These are phyloP conservation scores for Leptura quadrifasciata DNA, from an alignment of 2,888 invertebrate species.

Conservation along the genomic window DNA sequence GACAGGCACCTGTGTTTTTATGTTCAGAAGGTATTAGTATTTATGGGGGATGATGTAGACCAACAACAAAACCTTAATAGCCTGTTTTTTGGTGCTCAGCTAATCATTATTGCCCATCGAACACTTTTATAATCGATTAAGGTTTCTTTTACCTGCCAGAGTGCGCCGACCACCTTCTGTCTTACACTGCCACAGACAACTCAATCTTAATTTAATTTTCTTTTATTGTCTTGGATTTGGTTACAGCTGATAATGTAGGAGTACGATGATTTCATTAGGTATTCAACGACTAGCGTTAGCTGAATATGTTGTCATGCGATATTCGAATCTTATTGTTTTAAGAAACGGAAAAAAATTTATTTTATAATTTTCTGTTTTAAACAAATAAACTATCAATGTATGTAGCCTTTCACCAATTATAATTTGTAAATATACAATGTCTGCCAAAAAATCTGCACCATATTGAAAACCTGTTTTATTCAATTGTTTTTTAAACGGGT, in stretches of 20 bases:
- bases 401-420: too few species aligned
- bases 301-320: neutral
- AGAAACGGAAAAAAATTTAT: too few species aligned
- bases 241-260: neutral
- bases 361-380: too few species aligned
- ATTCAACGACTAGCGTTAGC: neutral
- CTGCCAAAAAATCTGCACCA: too few species aligned
- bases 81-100: slow-evolving; percentile 60
- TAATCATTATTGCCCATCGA: slow-evolving; percentile 68
- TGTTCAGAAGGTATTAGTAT: slow-evolving; percentile 34
- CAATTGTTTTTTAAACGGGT: too few species aligned
- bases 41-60: slow-evolving; percentile 50
- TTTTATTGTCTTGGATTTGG: slow-evolving; percentile 39
- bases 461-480: too few species aligned
- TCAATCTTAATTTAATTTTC: slow-evolving; percentile 60
- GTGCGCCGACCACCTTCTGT: slow-evolving; percentile 64
- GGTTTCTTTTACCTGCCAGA: slow-evolving; percentile 63
- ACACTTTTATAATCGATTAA: slow-evolving; percentile 69
- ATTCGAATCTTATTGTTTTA: too few species aligned
- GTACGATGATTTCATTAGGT: neutral
- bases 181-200: slow-evolving; percentile 62
- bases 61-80: slow-evolving; percentile 59
- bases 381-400: too few species aligned
- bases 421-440: too few species aligned
- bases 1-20: slow-evolving; percentile 58